Evolutionary conservation across 2,113 vertebrate genomes (phyloP), one percentile per base, ranked within the genome.

Genomic region (Cercocebus atys): DNA sequence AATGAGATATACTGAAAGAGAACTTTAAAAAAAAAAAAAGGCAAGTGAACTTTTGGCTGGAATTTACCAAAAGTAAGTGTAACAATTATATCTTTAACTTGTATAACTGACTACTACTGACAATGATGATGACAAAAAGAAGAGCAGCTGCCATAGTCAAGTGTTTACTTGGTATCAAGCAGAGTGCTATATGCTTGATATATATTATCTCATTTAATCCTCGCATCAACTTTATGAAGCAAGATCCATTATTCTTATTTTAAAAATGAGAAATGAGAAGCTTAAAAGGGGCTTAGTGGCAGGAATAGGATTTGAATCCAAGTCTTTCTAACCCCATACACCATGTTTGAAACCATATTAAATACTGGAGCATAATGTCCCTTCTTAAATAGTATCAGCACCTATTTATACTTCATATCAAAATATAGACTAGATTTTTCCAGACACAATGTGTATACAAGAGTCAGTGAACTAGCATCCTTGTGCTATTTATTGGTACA

Each of bases 221-320:
- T 82, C 70, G 22, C 17, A 27, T 93, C 10, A 68, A 80, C 52
- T 68, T 86, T 81, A 86, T 47, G 27, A 86, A 86, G 57, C 57
- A 81, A 86, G 50, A 90, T 35, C 30, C 83, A 43, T 78, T 55
- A 73, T 83, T 83, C 59, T 89, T 94, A 88, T 94, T 75, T 75
- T 90, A 96, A 94, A 61, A 64, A 47, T 73, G 20, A 66, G 40
- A 92, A 93, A 72, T 12, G 2, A 57, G 85, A 90, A 70, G 20
- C 12, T 93, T 96, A 70, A 35, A 76, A 84, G 40, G n/a, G 59
- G 25, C 70, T n/a, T 84, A 68, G 18, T n/a, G 8, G 52, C 18
- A 93, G 22, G 50, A 94, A 73, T 6, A n/a, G 35, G 20, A 90
- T 57, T 70, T 52, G 32, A 79, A 84, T 72, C 38, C 72, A 96